phyloP scores from a whole-genome alignment of 2,113 vertebrate genomes.

The Tenrec ecaudatus region DNA sequence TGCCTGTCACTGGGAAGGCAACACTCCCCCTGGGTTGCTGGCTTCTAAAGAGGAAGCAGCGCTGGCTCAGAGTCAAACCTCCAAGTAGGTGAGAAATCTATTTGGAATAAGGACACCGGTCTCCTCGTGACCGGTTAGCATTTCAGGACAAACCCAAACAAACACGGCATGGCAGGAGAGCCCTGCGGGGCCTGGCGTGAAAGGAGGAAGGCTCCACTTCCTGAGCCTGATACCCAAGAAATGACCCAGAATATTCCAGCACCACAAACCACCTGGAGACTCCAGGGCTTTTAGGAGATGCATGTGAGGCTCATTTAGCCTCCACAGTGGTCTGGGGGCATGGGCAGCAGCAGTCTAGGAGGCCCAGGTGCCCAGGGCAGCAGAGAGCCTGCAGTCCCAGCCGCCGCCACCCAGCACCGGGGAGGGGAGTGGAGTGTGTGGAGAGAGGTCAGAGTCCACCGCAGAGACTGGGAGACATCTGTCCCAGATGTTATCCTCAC shows the following conservation, averaged over 20 bases:
- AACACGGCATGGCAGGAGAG: neutral
- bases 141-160: slow-evolving; percentile 59
- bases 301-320: slow-evolving; percentile 75
- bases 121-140: slow-evolving; percentile 63
- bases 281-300: slow-evolving; percentile 81
- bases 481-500: neutral
- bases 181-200: fast-evolving
- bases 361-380: neutral
- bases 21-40: slow-evolving; percentile 43
- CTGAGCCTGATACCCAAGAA: slow-evolving; percentile 62
- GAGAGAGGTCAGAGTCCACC: neutral
- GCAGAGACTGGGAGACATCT: neutral
- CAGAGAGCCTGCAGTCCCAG: slow-evolving; percentile 62
- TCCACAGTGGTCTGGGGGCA: slow-evolving; percentile 78
- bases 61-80: slow-evolving; percentile 66
- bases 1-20: neutral
- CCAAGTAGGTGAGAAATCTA: slow-evolving; percentile 60
- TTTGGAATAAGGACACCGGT: slow-evolving; percentile 53
- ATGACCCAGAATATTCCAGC: slow-evolving; percentile 72
- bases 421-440: neutral
- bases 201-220: neutral
- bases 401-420: slow-evolving; percentile 46
- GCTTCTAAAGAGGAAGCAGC: slow-evolving; percentile 54
- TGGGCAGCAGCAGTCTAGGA: slow-evolving; percentile 72
- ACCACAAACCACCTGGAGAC: slow-evolving; percentile 70